Percentiles rank a stretch among this genome's conserved stretches.
phyloP scores from a whole-genome alignment of 2,113 vertebrate species.

The Notiomystis cincta region DNA sequence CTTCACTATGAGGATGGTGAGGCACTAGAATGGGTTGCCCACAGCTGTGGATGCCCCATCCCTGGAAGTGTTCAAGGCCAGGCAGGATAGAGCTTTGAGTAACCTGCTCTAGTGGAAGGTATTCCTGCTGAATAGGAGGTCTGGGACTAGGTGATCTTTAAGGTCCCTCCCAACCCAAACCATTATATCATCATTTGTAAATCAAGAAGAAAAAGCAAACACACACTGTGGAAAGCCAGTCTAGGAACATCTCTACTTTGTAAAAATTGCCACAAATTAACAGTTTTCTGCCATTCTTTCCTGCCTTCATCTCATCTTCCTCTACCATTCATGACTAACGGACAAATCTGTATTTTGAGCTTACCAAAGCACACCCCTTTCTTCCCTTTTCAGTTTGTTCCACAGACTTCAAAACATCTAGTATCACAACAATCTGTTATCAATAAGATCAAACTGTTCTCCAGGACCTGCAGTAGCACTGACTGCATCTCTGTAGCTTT shows the following conservation, averaged over 20 bases:
- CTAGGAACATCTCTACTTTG: neutral
- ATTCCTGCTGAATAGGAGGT: neutral
- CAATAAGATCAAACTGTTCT: neutral
- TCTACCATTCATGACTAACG: neutral
- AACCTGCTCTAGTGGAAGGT: neutral
- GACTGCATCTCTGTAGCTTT: neutral
- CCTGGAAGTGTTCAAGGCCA: neutral
- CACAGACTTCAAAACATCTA: neutral
- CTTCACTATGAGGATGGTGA: neutral
- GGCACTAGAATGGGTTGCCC: neutral
- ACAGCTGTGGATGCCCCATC: neutral
- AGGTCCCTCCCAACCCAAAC: neutral
- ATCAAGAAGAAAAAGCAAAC: neutral
- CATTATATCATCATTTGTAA: neutral
- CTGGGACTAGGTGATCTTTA: neutral
- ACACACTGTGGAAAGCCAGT: neutral
- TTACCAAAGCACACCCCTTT: neutral
- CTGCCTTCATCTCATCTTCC: neutral
- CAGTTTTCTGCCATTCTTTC: neutral
- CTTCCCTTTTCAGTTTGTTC: neutral
- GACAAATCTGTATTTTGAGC: neutral
- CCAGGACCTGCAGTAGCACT: neutral
- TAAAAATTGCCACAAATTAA: neutral
- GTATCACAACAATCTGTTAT: neutral
- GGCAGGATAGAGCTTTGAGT: neutral